Base-by-base conservation (phyloP, 1,140 invertebrate genomes). In the Frieseomelitta varia region DNA sequence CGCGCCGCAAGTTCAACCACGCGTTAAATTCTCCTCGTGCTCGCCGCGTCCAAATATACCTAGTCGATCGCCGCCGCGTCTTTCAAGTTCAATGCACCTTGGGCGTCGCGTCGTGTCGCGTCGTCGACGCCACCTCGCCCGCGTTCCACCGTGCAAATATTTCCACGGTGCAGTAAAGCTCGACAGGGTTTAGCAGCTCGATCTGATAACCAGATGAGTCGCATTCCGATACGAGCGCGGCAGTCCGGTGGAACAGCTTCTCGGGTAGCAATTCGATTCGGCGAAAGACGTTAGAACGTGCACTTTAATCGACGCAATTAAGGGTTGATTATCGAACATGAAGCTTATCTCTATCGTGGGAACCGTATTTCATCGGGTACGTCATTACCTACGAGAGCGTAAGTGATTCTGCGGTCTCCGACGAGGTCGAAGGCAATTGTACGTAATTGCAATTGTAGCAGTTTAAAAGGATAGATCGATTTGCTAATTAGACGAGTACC, bases 11-110 rank as follows among this genome's bases (percentile, higher is more conserved):
- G 88, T 90, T 91, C 89, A 88, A 75, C 86, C 81, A 85, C 87
- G 91, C 92, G 80, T 92, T 87, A 91, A 93, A 93, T 92, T 92
- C 90, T 58, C 56, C 77, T 88, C 86, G 86, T 67, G 73, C 21
- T 75, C 21, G 72, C 79, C 2, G 30, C 79, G 75, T 89, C 89
- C 89, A 91, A 91, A 90, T 91, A 90, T 91, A 89, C 81, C 65
- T 65, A 67, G 76, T 34, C 58, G 65, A 17, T 34, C 10, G 63
- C 74, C 30, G 30, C 30, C 34, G 39, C 56, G 67, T 82, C 63
- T 87, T 91, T 91, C 82, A 85, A 88, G 90, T 91, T 91, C 90
- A 91, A 91, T 67, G 87, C 74, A 89, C 87, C 77, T 77, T 69
- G 39, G 39, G 8, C 39, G 39, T 47, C 39, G 39, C 39, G 39